Evolutionary conservation across 2,888 invertebrate genomes (phyloP).

Genomic region (Synanthedon tipuliformis): DNA sequence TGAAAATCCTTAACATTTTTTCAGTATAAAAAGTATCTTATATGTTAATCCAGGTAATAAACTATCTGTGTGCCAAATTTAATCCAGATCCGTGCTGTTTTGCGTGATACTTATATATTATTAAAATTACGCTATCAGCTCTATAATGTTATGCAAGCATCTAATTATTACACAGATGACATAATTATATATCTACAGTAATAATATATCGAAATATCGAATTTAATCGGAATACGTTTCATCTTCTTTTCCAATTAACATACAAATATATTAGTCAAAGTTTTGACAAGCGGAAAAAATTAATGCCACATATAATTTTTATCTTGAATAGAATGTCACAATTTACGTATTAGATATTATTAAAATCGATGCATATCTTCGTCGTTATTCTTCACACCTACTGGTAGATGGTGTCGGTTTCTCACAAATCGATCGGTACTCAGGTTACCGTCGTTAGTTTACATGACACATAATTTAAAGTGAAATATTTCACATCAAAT

Average conservation of each 20-base stretch:
- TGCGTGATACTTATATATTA: no score
- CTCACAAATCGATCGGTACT: constrained; percentile 2
- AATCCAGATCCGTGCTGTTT: no score
- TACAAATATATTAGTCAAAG: neutral
- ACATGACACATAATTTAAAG: constrained; percentile 34
- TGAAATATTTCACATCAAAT: constrained; percentile 32
- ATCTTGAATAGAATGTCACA: constrained; percentile 6
- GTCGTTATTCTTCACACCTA: constrained; percentile 25
- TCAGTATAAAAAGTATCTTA: no score
- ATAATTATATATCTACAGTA: no score
- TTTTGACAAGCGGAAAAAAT: constrained; percentile 5
- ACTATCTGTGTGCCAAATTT: no score
- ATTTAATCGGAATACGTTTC: neutral
- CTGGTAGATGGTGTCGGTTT: constrained; percentile 25
- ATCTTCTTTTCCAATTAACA: neutral
- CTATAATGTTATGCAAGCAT: no score
- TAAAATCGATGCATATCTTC: constrained; percentile 3
- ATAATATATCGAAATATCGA: no score
- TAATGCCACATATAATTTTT: constrained; percentile 3
- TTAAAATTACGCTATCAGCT: no score
- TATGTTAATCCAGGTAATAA: no score
- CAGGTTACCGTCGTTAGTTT: constrained; percentile 23
- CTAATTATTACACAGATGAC: no score
- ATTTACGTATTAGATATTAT: constrained; percentile 4
- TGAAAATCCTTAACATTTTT: no score